Evolutionary conservation across 2,797 vertebrate genomes (phyloP).

Genomic region (Arctocebus calabarensis): DNA sequence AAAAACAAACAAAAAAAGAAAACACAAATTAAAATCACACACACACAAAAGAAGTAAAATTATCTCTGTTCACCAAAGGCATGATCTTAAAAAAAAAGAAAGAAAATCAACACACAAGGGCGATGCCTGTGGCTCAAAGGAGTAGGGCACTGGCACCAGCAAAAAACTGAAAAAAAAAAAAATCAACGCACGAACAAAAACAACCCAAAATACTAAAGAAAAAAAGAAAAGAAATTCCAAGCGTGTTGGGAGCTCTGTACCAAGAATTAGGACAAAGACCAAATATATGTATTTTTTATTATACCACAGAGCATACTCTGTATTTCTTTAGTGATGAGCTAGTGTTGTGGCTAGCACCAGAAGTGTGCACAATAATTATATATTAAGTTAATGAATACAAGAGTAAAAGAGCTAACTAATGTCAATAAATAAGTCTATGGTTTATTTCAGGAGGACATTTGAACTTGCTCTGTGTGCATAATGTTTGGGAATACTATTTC

Average conservation of each 20-base stretch:
- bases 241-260: neutral
- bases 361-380: neutral
- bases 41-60: no score
- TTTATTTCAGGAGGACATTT: conserved; percentile 22
- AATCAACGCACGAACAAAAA: no score
- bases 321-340: neutral
- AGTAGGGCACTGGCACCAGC: no score
- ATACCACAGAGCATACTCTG: neutral
- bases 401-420: neutral
- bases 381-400: neutral
- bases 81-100: no score
- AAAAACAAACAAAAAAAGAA: no score
- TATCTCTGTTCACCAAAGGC: no score
- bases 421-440: neutral
- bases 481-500: neutral
- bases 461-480: neutral
- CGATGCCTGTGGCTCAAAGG: no score
- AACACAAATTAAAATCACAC: no score
- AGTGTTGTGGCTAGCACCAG: neutral
- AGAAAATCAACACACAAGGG: no score
- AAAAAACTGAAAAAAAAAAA: no score
- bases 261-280: neutral
- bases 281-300: neutral
- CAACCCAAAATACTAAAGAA: no score
- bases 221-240: neutral